Conservation (phyloP, 92 coral and sea anemone genomes). For the Zoanthus sociatus region DNA sequence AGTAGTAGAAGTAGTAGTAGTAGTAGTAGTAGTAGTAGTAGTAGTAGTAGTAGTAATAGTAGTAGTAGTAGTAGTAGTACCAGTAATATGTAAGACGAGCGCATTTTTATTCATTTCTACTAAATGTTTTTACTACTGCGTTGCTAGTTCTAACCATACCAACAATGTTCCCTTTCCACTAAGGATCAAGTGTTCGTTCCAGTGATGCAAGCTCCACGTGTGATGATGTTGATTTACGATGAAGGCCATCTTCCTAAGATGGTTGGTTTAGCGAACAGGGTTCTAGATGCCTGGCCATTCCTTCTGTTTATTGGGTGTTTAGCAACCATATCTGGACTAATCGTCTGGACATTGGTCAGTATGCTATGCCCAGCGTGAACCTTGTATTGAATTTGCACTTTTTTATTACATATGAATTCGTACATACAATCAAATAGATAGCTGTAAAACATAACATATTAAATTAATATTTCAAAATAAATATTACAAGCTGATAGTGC, state of each 20-base stretch:
- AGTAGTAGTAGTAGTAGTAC: too few species aligned
- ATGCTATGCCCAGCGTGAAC: not conserved
- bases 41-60: too few species aligned
- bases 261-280: constrained; percentile 35
- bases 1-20: too few species aligned
- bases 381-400: too few species aligned
- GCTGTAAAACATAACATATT: too few species aligned
- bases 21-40: too few species aligned
- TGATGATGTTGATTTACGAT: constrained; percentile 36
- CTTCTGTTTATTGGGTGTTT: constrained; percentile 37
- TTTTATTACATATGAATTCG: too few species aligned
- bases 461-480: too few species aligned
- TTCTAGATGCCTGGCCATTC: constrained; percentile 47
- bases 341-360: constrained; percentile 42
- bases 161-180: not conserved
- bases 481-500: too few species aligned
- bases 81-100: too few species aligned
- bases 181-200: constrained; percentile 38
- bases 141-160: not conserved
- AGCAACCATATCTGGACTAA: constrained; percentile 18
- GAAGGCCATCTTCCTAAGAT: constrained; percentile 29
- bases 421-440: too few species aligned
- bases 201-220: constrained; percentile 44
- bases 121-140: not conserved
- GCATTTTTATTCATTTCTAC: too few species aligned